These are phyloP conservation scores for Calliphora vicina DNA, from an alignment of 1,140 invertebrate species.

Conservation along the genomic window DNA sequence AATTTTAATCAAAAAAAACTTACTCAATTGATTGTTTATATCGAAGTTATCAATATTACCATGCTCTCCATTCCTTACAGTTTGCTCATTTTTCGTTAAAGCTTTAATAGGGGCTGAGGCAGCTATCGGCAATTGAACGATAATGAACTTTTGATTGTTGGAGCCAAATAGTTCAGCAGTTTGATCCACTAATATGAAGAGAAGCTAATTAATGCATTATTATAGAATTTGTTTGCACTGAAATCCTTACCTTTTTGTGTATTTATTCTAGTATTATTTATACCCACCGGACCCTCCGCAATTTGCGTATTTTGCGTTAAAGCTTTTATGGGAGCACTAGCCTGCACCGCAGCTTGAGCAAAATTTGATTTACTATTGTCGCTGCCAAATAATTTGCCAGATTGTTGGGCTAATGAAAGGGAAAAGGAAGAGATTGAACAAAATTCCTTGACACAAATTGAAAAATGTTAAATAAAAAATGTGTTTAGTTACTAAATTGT, in stretches of 20 bases:
- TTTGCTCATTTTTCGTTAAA: neutral
- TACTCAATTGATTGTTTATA: neutral
- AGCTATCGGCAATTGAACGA: neutral
- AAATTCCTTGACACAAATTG: too few relatives aligned
- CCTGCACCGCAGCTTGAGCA: neutral
- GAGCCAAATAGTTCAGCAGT: neutral
- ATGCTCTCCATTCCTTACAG: neutral
- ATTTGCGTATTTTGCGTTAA: neutral
- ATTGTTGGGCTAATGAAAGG: neutral
- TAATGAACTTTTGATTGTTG: neutral
- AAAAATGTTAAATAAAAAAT: too few relatives aligned
- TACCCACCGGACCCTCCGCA: neutral
- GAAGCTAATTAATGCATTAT: too few relatives aligned
- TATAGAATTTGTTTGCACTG: too few relatives aligned
- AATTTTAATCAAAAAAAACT: neutral
- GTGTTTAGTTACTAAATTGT: neutral
- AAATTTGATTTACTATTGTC: neutral
- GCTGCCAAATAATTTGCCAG: neutral
- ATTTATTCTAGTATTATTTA: neutral
- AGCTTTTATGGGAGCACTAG: neutral
- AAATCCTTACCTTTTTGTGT: neutral
- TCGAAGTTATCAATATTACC: neutral
- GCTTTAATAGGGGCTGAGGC: neutral
- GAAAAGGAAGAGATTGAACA: too few relatives aligned
- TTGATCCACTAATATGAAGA: conserved; percentile 23